phyloP scores from a whole-genome alignment of 2,888 invertebrate genomes.

The Pseudeuparius sepicola region DNA sequence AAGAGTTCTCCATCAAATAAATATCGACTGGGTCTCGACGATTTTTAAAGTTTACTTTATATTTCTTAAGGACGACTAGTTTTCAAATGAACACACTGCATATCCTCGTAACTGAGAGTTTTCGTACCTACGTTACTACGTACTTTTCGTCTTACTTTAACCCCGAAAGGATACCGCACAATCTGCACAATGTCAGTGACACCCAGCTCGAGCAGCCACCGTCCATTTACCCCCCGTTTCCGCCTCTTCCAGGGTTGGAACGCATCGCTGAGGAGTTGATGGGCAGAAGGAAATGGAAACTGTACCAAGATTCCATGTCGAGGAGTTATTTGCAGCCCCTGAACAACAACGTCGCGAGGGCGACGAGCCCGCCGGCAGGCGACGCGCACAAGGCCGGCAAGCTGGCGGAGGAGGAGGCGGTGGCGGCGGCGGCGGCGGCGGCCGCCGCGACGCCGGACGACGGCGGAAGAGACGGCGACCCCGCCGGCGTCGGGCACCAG shows the following conservation, averaged over 20 bases:
- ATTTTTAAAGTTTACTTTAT: too few species aligned
- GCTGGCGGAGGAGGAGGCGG: background rate
- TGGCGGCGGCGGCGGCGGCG: slow-evolving; percentile 11
- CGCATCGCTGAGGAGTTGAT: slow-evolving; percentile 94
- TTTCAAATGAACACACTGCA: too few species aligned
- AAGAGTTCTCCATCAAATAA: too few species aligned
- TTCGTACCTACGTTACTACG: too few species aligned
- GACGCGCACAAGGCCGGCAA: background rate
- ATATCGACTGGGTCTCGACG: too few species aligned
- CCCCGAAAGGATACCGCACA: background rate
- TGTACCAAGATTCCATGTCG: slow-evolving; percentile 67
- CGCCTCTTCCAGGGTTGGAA: slow-evolving; percentile 69
- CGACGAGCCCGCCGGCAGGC: slow-evolving; percentile 26
- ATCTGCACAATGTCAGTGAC: background rate
- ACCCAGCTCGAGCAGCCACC: background rate
- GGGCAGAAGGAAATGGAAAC: slow-evolving; percentile 94
- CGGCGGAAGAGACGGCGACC: slow-evolving; percentile 26
- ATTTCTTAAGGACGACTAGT: too few species aligned
- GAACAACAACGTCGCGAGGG: slow-evolving; percentile 37
- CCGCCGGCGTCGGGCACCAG: slow-evolving; percentile 26
- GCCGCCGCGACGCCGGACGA: slow-evolving; percentile 19
- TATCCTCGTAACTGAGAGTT: too few species aligned
- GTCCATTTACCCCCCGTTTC: background rate
- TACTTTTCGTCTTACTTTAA: too few species aligned
- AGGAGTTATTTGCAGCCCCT: slow-evolving; percentile 40